Percentiles rank a stretch among this genome's conserved stretches.
phyloP scores from a whole-genome alignment of 2,113 vertebrate genomes.

The Coracopsis vasa region DNA sequence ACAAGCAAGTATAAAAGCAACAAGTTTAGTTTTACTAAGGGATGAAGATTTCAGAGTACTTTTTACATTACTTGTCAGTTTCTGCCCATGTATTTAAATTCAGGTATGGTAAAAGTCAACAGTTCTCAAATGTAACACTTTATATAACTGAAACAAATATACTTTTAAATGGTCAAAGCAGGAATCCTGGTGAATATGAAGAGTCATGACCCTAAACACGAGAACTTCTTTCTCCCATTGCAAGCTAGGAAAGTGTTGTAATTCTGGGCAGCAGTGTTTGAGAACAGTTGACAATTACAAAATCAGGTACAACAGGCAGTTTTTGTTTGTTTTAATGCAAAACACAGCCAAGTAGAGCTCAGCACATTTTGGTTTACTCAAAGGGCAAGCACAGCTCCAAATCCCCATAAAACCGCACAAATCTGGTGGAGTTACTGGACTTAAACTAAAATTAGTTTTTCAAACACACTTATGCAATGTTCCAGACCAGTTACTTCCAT shows the following conservation, averaged over 20 bases:
- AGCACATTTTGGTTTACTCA: neutral
- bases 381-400: neutral
- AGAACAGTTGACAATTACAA: neutral
- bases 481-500: neutral
- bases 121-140: neutral
- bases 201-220: neutral
- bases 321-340: slow-evolving; percentile 10
- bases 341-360: neutral
- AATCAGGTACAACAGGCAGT: neutral
- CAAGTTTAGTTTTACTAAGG: neutral
- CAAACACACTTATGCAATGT: neutral
- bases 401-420: neutral
- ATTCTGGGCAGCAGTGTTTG: neutral
- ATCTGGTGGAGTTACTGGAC: neutral
- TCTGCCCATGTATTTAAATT: neutral
- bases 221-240: neutral
- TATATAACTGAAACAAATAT: neutral
- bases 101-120: neutral
- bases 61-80: neutral
- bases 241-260: rapidly evolving
- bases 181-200: neutral
- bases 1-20: neutral
- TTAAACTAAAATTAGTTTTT: neutral
- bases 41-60: neutral
- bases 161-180: neutral